phyloP scores from a whole-genome alignment of 1,140 invertebrate species.

The Conus betulinus region DNA sequence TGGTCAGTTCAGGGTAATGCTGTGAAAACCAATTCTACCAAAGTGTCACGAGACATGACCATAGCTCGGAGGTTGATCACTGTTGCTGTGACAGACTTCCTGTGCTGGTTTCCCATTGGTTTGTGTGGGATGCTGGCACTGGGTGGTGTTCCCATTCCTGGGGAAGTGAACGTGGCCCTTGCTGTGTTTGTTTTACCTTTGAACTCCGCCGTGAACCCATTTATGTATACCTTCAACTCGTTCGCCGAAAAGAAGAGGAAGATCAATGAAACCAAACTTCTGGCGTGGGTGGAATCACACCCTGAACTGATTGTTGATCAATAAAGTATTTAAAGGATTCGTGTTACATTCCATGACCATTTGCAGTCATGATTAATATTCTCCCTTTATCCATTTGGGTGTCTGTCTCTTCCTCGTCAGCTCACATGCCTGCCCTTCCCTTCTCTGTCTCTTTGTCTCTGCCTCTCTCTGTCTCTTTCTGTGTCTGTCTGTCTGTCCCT shows the following conservation, averaged over 20 bases:
- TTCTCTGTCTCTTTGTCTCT: too few species aligned
- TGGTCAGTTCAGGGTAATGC: slow-evolving; percentile 22
- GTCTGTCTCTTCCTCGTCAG: too few species aligned
- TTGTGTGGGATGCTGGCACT: slow-evolving; percentile 38
- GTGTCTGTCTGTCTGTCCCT: too few species aligned
- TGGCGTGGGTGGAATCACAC: too few species aligned
- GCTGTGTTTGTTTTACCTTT: slow-evolving; percentile 52
- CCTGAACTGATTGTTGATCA: too few species aligned
- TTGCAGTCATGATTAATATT: too few species aligned
- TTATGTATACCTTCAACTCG: slow-evolving; percentile 50
- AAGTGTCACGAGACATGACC: slow-evolving; percentile 23
- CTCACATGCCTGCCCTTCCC: too few species aligned
- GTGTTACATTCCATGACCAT: too few species aligned
- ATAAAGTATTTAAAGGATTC: too few species aligned
- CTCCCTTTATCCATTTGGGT: too few species aligned
- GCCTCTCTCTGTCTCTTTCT: too few species aligned
- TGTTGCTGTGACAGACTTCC: slow-evolving; percentile 42
- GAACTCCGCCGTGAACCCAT: slow-evolving; percentile 55
- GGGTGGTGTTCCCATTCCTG: slow-evolving; percentile 30
- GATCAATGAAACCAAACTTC: too few species aligned
- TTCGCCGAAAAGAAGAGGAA: background rate
- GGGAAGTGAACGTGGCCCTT: slow-evolving; percentile 49
- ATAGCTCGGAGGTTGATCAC: slow-evolving; percentile 44
- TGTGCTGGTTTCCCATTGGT: slow-evolving; percentile 36
- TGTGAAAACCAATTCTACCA: background rate